phyloP scores from a whole-genome alignment of 1,140 invertebrate genomes.

The Penaeus indicus region DNA sequence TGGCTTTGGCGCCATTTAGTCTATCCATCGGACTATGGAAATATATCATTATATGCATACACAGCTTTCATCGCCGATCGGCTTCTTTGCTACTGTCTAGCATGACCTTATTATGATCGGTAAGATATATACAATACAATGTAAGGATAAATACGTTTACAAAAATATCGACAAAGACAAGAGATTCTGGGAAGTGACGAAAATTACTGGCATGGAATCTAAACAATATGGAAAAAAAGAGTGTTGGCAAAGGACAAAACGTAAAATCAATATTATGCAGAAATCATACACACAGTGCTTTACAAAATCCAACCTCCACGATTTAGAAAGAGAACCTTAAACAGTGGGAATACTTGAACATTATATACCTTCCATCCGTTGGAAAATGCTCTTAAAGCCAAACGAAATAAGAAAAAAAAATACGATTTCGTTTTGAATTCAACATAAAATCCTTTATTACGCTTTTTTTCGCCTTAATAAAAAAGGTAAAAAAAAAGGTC shows the following conservation, averaged over 20 bases:
- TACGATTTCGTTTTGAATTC: constrained; percentile 2
- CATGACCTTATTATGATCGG: constrained; percentile 34
- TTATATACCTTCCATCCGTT: too few species aligned
- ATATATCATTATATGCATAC: too few species aligned
- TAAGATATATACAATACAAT: constrained; percentile 37
- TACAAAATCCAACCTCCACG: too few species aligned
- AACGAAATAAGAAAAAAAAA: background rate
- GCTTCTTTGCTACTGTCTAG: constrained; percentile 9
- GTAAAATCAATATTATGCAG: too few species aligned
- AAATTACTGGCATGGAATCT: constrained; percentile 24
- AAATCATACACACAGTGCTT: too few species aligned
- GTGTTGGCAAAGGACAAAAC: background rate
- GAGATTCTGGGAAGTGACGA: constrained; percentile 12
- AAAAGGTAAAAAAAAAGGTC: constrained; percentile 29
- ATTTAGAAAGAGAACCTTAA: too few species aligned
- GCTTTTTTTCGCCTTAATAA: constrained; percentile 33
- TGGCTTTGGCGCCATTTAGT: background rate
- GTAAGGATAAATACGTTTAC: constrained; percentile 7
- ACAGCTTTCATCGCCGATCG: too few species aligned
- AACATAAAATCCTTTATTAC: constrained; percentile 25
- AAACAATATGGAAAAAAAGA: background rate
- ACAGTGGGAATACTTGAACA: too few species aligned
- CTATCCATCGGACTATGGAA: too few species aligned
- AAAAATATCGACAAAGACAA: constrained; percentile 45
- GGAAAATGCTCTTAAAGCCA: too few species aligned